Base-by-base conservation (phyloP, 2,797 vertebrate genomes). In the Pteronotus mesoamericanus region DNA sequence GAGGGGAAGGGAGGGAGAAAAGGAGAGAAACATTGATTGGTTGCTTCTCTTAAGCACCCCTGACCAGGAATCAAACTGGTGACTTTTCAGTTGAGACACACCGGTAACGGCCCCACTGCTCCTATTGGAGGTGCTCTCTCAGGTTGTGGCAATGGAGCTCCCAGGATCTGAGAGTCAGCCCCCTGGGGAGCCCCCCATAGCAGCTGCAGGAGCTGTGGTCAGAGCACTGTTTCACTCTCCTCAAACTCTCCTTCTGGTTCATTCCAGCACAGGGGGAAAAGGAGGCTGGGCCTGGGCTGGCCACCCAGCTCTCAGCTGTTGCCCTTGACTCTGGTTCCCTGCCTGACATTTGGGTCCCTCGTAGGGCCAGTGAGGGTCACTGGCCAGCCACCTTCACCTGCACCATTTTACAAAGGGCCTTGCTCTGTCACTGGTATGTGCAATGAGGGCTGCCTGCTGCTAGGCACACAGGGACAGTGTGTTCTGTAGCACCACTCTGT, bases 401-500 rank as follows among this genome's bases (percentile, higher is more conserved):
- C 55, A 34, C 46, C 64, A 14, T 15, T n/a, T 51, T 42, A 12
- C 29, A 10, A 44, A 21, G 57, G 80, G 59, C 32, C 59, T 59
- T 61, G 79, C 6, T 42, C 39, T 48, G 32, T 32, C 0, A 1
- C 80, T 83, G 42, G 29, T 15, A 19, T 44, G 6, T n/a, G 39
- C 8, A 21, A 61, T 34, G 57, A 48, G 92, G 88, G 86, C 37
- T 72, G 82, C 74, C 8, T 15, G 72, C 59, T 3, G 15, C 14
- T 6, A 5, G 61, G 68, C 0, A 3, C 46, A 15, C 1, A 3
- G 87, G 89, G 42, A 95, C 88, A 39, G 85, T n/a, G 89, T 89
- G 95, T 95, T 96, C 97, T 86, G 77, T 94, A 77, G 93, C 42
- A 69, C 32, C 46, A 57, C 78, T 96, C 93, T 92, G 48, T 57